A percentile compares a stretch with the other conserved stretches of the same genome.
These are phyloP conservation scores for Myiozetetes cayanensis DNA, from an alignment of 2,113 vertebrate genomes.

Conservation along the genomic window DNA sequence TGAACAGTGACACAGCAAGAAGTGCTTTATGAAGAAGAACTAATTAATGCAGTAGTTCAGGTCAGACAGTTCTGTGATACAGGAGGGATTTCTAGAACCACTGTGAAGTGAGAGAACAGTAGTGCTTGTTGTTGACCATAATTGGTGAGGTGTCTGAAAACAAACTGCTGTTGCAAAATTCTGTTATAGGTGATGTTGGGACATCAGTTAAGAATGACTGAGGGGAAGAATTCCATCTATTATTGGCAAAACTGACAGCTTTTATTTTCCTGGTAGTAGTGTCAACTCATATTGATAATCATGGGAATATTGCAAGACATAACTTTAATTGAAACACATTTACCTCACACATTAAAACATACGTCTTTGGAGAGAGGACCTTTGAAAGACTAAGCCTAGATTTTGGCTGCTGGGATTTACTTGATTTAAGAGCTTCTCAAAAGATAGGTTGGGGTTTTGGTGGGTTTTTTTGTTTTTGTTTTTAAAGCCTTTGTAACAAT, in stretches of 20 bases:
- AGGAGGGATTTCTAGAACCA: not conserved
- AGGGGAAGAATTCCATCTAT: not conserved
- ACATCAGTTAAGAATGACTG: not conserved
- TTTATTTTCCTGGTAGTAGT: not conserved
- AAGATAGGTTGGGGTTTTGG: not conserved
- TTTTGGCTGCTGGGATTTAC: not conserved
- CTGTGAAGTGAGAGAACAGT: not conserved
- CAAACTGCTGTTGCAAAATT: not conserved
- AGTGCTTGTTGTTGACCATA: not conserved
- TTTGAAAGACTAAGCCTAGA: not conserved
- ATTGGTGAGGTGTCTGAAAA: not conserved
- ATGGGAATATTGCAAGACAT: not conserved
- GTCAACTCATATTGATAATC: not conserved
- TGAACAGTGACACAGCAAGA: conserved; percentile 1
- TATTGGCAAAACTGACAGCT: not conserved
- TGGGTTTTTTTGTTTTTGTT: not conserved
- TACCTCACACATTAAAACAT: not conserved
- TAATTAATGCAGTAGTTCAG: not conserved
- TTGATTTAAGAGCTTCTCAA: not conserved
- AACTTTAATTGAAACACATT: fast-evolving
- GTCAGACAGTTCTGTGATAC: not conserved
- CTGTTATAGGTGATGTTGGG: not conserved
- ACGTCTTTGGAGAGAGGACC: not conserved
- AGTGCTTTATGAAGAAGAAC: not conserved
- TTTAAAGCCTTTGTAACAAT: not conserved